Evolutionary conservation across 2,797 vertebrate genomes (phyloP).

Genomic region (Cirrhinus mrigala): DNA sequence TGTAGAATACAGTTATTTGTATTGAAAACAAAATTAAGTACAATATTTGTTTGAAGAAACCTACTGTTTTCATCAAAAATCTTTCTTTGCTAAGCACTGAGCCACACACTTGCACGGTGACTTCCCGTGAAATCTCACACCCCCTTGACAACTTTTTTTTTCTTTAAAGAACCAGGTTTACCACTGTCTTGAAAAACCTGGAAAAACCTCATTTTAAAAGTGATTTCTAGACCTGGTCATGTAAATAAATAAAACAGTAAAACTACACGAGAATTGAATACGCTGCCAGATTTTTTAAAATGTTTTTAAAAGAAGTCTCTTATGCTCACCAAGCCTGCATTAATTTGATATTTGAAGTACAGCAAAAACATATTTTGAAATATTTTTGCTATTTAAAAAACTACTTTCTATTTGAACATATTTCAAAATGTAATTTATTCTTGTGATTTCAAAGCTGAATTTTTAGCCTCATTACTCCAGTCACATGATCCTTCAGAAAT

Average conservation of each 20-base stretch:
- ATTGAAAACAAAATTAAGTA: not conserved
- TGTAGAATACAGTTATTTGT: not conserved
- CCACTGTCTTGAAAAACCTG: not conserved
- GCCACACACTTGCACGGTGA: constrained; percentile 35
- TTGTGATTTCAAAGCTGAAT: too few relatives aligned
- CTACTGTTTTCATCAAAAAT: not conserved
- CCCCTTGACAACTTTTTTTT: not conserved
- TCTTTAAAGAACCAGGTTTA: not conserved
- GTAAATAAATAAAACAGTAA: not conserved
- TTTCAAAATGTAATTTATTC: too few relatives aligned
- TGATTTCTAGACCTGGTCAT: not conserved
- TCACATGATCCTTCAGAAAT: too few relatives aligned
- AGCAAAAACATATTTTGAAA: too few relatives aligned
- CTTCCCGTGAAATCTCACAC: constrained; percentile 67
- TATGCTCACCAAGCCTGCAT: too few relatives aligned
- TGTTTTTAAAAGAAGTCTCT: too few relatives aligned
- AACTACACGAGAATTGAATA: not conserved
- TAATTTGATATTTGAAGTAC: too few relatives aligned
- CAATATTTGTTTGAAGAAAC: not conserved
- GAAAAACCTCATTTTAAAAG: not conserved
- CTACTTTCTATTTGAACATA: too few relatives aligned
- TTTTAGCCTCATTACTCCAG: too few relatives aligned
- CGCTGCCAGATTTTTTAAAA: too few relatives aligned
- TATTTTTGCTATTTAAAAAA: too few relatives aligned
- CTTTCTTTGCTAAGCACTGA: constrained; percentile 16